Conservation (phyloP, 1,140 invertebrate species). For the Apolygus lucorum region DNA sequence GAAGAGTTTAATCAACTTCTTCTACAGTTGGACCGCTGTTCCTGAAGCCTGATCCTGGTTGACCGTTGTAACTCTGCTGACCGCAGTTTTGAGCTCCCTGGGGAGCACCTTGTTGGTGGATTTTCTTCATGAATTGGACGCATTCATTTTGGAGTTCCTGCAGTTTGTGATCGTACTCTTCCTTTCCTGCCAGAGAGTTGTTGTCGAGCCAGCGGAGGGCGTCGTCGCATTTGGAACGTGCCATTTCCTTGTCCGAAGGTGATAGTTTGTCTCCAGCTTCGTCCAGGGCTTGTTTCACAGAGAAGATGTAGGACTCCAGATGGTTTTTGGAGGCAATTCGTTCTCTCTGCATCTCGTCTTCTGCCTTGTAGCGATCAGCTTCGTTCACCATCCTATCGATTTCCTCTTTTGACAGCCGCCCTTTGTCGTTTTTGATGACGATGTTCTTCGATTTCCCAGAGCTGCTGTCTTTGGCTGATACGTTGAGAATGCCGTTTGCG, state of each 20-base stretch:
- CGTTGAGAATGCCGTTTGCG: constrained; percentile 80
- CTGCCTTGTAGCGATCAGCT: too few relatives aligned
- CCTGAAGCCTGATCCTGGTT: constrained; percentile 63
- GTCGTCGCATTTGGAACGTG: constrained; percentile 89
- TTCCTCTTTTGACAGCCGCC: too few relatives aligned
- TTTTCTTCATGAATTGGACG: too few relatives aligned
- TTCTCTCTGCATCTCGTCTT: too few relatives aligned
- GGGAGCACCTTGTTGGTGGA: too few relatives aligned
- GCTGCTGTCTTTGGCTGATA: too few relatives aligned
- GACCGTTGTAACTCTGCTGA: constrained; percentile 77
- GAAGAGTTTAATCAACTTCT: constrained; percentile 94
- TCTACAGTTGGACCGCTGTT: constrained; percentile 78
- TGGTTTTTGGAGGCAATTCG: constrained; percentile 85
- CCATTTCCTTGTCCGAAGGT: constrained; percentile 79
- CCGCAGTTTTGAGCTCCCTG: constrained; percentile 86
- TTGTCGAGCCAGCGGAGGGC: constrained; percentile 89
- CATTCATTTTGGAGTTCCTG: too few relatives aligned
- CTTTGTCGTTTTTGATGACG: too few relatives aligned
- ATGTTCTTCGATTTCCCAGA: too few relatives aligned
- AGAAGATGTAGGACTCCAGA: constrained; percentile 95
- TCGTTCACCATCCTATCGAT: too few relatives aligned
- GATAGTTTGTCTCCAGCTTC: constrained; percentile 65
- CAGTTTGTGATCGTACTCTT: too few relatives aligned
- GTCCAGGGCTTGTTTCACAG: constrained; percentile 89
- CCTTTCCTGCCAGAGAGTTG: constrained; percentile 86